Evolutionary conservation across 1,140 invertebrate genomes (phyloP).

Genomic region (Daktulosphaira vitifoliae): DNA sequence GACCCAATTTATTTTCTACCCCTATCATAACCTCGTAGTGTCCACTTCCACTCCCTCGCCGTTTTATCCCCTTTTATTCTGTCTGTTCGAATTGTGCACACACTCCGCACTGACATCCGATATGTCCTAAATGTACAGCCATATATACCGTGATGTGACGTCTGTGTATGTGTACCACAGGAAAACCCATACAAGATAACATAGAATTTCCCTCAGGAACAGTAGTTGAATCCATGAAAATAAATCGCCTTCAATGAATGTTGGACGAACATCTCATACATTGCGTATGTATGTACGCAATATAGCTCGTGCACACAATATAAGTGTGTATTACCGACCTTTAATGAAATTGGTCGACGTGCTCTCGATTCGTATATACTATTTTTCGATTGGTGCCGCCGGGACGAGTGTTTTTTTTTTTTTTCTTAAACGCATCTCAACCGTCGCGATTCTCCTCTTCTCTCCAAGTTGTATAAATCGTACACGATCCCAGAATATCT

Average conservation of each 20-base stretch:
- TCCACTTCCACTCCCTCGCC: too few relatives aligned
- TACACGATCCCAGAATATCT: too few relatives aligned
- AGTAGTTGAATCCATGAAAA: conserved; percentile 26
- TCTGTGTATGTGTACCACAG: not conserved
- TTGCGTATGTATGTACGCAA: not conserved
- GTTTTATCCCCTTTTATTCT: too few relatives aligned
- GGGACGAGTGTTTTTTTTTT: too few relatives aligned
- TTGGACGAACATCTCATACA: too few relatives aligned
- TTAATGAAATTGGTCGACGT: conserved; percentile 17
- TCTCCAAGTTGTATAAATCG: too few relatives aligned
- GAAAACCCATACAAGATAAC: conserved; percentile 9
- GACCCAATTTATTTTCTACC: conserved; percentile 8
- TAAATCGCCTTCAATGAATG: conserved; percentile 26
- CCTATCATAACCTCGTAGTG: not conserved
- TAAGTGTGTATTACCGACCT: conserved; percentile 7
- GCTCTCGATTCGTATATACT: too few relatives aligned
- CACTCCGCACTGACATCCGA: too few relatives aligned
- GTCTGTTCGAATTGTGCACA: too few relatives aligned
- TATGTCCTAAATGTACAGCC: not conserved
- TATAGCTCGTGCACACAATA: not conserved
- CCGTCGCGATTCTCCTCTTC: too few relatives aligned
- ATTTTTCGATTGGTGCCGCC: too few relatives aligned
- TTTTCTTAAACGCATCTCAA: too few relatives aligned
- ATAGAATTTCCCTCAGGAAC: conserved; percentile 29
- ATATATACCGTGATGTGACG: not conserved